These are phyloP conservation scores for Phylloscopus trochiloides DNA, from an alignment of 2,113 vertebrate species.

Conservation along the genomic window DNA sequence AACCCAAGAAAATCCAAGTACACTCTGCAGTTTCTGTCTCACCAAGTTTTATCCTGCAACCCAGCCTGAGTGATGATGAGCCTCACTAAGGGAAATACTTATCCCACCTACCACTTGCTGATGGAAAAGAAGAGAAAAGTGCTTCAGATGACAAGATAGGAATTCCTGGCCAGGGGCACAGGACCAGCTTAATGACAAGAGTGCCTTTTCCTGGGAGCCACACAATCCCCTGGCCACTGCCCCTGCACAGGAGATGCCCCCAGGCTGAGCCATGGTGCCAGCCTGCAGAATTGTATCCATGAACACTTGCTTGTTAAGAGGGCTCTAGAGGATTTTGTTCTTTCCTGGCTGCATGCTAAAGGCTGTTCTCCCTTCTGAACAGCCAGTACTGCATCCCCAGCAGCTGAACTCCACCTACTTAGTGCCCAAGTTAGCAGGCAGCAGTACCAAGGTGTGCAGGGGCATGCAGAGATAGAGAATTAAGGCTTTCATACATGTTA, in stretches of 20 bases:
- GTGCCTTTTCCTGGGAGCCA: not conserved
- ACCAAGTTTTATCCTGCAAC: not conserved
- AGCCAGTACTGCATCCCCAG: not conserved
- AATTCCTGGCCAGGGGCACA: not conserved
- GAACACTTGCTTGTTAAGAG: not conserved
- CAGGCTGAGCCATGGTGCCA: fast-evolving
- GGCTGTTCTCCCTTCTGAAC: not conserved
- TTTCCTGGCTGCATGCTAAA: not conserved
- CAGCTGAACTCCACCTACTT: not conserved
- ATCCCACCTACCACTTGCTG: not conserved
- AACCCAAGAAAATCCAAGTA: not conserved
- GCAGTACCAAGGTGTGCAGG: not conserved
- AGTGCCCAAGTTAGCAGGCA: not conserved
- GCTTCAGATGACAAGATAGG: not conserved
- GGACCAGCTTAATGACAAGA: not conserved
- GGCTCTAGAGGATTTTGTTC: not conserved
- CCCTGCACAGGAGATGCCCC: not conserved
- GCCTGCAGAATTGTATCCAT: not conserved
- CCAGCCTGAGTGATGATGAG: not conserved
- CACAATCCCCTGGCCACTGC: not conserved
- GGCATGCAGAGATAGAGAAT: not conserved
- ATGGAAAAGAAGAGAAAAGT: not conserved
- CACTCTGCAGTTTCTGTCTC: not conserved
- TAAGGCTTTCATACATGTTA: not conserved
- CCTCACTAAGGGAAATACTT: not conserved